These are phyloP conservation scores for Hippocampus comes DNA, from an alignment of 2,113 vertebrate genomes.

Conservation along the genomic window DNA sequence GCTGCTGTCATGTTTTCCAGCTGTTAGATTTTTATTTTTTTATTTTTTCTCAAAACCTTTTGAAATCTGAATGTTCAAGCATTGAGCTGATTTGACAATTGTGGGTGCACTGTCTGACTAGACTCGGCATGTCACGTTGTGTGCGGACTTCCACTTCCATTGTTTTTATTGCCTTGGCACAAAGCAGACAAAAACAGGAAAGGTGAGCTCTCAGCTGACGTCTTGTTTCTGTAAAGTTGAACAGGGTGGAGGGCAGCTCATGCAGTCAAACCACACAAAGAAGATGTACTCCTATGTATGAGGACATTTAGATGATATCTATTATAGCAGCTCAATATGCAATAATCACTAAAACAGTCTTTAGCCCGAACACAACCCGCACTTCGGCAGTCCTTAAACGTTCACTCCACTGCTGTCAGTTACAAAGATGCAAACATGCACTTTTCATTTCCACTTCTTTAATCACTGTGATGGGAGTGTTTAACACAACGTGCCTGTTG, in stretches of 20 bases:
- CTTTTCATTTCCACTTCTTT: slow-evolving; percentile 40
- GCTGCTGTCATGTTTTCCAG: too few relatives aligned
- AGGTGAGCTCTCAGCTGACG: slow-evolving; percentile 45
- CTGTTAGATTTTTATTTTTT: background rate
- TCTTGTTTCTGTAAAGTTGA: background rate
- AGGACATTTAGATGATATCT: background rate
- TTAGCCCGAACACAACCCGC: slow-evolving; percentile 15
- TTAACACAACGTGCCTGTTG: slow-evolving; percentile 51
- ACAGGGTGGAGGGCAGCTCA: background rate
- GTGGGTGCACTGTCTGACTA: background rate
- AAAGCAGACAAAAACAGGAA: slow-evolving; percentile 58
- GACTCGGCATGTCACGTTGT: slow-evolving; percentile 6
- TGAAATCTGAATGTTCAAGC: background rate
- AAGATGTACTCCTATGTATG: background rate
- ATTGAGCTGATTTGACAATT: background rate
- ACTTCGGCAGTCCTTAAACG: slow-evolving; percentile 20
- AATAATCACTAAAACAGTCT: slow-evolving; percentile 6
- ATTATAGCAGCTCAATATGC: background rate
- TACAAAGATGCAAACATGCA: slow-evolving; percentile 16
- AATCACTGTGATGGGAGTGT: slow-evolving; percentile 50
- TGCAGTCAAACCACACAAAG: slow-evolving; percentile 11
- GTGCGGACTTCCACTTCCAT: slow-evolving; percentile 28
- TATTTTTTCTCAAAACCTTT: background rate
- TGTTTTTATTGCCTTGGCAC: slow-evolving; percentile 26
- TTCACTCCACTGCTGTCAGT: slow-evolving; percentile 23